Conservation (phyloP, 64 coral and sea anemone species). For the Astreopora myriophthalma region DNA sequence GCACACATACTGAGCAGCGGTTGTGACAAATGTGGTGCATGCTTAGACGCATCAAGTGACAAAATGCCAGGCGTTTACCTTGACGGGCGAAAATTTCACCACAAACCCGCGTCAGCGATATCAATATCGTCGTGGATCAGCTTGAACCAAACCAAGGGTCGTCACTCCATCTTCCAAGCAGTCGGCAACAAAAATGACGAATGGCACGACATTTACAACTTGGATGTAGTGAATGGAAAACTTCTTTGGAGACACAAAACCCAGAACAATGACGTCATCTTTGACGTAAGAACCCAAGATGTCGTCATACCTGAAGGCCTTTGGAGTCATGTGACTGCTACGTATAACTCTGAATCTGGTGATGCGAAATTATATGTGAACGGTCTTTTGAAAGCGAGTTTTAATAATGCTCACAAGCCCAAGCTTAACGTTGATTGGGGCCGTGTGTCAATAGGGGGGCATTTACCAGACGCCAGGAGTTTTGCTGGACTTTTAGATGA, state of each 20-base stretch:
- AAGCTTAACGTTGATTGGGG: conserved; percentile 73
- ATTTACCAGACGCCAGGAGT: conserved; percentile 59
- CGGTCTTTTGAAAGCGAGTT: conserved; percentile 76
- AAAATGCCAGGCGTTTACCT: conserved; percentile 67
- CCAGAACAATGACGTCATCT: conserved; percentile 53
- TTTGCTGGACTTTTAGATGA: conserved; percentile 92
- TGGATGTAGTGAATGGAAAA: conserved; percentile 87
- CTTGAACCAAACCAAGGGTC: conserved; percentile 80
- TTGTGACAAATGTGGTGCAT: conserved; percentile 99
- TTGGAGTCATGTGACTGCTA: conserved; percentile 93
- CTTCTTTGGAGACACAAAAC: conserved; percentile 84
- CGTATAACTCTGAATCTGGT: conserved; percentile 80
- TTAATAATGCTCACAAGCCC: conserved; percentile 56
- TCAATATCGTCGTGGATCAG: conserved; percentile 92
- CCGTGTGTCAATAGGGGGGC: conserved; percentile 75
- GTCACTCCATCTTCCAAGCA: conserved; percentile 92
- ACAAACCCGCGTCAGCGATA: conserved; percentile 77
- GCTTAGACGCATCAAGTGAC: conserved; percentile 85
- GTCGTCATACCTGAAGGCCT: conserved; percentile 89
- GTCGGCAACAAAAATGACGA: conserved; percentile 49
- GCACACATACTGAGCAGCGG: conserved; percentile 79
- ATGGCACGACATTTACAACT: conserved; percentile 79
- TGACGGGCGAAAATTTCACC: conserved; percentile 71
- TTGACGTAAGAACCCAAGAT: conserved; percentile 79
- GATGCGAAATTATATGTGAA: conserved; percentile 93